Percentiles rank a stretch among this genome's conserved stretches.
phyloP scores from a whole-genome alignment of 2,113 vertebrate genomes.

The Puma concolor region DNA sequence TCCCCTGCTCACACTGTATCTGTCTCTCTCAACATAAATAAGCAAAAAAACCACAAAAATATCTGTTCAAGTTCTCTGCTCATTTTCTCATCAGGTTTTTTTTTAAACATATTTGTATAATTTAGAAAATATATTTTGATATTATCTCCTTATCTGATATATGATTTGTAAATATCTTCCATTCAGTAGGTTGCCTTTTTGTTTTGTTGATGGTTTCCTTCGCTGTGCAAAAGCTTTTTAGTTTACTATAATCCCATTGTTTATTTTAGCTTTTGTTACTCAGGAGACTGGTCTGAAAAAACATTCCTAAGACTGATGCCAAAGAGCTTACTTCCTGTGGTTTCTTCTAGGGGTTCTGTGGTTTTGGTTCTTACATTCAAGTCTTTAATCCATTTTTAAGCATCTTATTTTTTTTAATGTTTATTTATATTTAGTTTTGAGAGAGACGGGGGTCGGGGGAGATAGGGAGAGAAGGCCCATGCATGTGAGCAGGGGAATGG shows the following conservation, averaged over 20 bases:
- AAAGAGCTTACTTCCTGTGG: not conserved
- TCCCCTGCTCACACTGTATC: too few relatives aligned
- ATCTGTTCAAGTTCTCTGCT: not conserved
- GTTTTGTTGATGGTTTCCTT: too few relatives aligned
- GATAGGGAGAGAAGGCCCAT: too few relatives aligned
- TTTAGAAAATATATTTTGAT: not conserved
- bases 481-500: too few relatives aligned
- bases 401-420: too few relatives aligned
- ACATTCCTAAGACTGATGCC: not conserved
- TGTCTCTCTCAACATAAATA: too few relatives aligned
- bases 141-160: not conserved
- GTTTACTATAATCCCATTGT: too few relatives aligned
- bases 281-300: too few relatives aligned
- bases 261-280: too few relatives aligned
- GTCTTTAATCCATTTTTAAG: not conserved
- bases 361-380: not conserved
- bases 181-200: not conserved
- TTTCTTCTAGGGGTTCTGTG: not conserved
- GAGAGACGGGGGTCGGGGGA: too few relatives aligned
- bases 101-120: not conserved
- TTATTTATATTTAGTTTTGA: too few relatives aligned
- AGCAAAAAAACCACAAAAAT: not conserved
- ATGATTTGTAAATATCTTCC: not conserved
- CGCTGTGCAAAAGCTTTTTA: too few relatives aligned
- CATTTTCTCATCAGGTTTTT: not conserved